A percentile compares a stretch with the other conserved stretches of the same genome.
Evolutionary conservation across 2,888 invertebrate species (phyloP).

Genomic region (Chelonus formosanus): DNA sequence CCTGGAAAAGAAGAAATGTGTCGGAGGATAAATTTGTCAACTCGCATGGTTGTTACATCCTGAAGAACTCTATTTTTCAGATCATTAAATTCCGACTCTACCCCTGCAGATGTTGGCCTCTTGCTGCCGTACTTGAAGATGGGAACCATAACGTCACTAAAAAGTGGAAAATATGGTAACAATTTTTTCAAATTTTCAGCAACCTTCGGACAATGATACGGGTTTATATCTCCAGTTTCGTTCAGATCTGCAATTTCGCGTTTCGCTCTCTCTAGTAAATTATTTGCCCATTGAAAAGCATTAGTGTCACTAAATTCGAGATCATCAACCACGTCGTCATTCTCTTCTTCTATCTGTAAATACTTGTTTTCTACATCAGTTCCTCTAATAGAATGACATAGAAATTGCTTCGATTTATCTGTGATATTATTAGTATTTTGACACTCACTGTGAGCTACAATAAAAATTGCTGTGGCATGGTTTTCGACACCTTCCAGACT

Average conservation of each 20-base stretch:
- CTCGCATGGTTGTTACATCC: constrained; percentile 24
- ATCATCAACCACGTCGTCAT: background rate
- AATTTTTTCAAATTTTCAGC: constrained; percentile 28
- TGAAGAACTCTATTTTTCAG: constrained; percentile 32
- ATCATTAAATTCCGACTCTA: constrained; percentile 34
- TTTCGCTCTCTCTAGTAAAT: too few species aligned
- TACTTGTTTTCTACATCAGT: constrained; percentile 2
- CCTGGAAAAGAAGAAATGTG: constrained; percentile 30
- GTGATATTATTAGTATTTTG: constrained; percentile 13
- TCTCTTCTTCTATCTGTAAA: background rate
- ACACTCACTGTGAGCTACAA: too few species aligned
- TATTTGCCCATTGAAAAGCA: too few species aligned
- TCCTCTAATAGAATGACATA: constrained; percentile 3
- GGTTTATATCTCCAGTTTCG: constrained; percentile 25
- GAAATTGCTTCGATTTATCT: background rate
- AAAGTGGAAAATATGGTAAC: constrained; percentile 31
- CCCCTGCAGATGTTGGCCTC: constrained; percentile 32
- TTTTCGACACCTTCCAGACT: too few species aligned
- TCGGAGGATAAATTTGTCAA: constrained; percentile 32
- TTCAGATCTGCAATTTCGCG: too few species aligned
- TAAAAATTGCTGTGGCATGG: too few species aligned
- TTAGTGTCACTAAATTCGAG: background rate
- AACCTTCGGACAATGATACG: constrained; percentile 23
- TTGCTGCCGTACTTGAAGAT: constrained; percentile 21
- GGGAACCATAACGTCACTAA: constrained; percentile 25